These are phyloP conservation scores for Pelecanoides urinatrix DNA, from an alignment of 2,113 vertebrate species.

Conservation along the genomic window DNA sequence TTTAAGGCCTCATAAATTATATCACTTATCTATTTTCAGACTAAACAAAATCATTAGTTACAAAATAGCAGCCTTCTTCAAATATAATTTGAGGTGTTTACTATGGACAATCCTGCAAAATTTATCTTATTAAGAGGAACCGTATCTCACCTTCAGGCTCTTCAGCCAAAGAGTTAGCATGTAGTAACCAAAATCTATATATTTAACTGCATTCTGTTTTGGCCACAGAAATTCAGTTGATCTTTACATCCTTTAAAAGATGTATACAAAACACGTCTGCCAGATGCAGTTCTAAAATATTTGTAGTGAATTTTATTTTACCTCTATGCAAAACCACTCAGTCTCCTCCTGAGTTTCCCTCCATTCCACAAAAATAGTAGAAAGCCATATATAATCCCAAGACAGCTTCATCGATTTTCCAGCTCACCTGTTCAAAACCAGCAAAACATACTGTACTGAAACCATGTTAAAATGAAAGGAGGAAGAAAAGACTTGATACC, in stretches of 20 bases:
- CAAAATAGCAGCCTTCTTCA: neutral
- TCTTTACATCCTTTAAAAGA: neutral
- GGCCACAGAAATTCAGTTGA: neutral
- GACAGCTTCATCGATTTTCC: neutral
- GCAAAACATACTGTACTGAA: neutral
- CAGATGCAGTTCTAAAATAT: neutral
- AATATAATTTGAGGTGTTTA: neutral
- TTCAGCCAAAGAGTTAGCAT: neutral
- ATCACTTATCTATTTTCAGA: neutral
- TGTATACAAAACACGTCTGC: neutral
- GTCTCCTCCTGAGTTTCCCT: neutral
- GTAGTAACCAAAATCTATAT: neutral
- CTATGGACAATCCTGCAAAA: neutral
- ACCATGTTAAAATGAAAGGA: neutral
- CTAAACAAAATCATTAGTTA: neutral
- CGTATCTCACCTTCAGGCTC: neutral
- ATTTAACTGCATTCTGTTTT: neutral
- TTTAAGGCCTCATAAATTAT: neutral
- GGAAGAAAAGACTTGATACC: neutral
- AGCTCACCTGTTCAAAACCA: neutral
- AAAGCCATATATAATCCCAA: neutral
- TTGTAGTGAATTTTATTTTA: neutral
- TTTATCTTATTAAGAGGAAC: neutral
- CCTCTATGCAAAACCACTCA: neutral
- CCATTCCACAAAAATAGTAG: neutral